Base-by-base conservation (phyloP, 2,113 vertebrate genomes). In the Taxidea taxus region DNA sequence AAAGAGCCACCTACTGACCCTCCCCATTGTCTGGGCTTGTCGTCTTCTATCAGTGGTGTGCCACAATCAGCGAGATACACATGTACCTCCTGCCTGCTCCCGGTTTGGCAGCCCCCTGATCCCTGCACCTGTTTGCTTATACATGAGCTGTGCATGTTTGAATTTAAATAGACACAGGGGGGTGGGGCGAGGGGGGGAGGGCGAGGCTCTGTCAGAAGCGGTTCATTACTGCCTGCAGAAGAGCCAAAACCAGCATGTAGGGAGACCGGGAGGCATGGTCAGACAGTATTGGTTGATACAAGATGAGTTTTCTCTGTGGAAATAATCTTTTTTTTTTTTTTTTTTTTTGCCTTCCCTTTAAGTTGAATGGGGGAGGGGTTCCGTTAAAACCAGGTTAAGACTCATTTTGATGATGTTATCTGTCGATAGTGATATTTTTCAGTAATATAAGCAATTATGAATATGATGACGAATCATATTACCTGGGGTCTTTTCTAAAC, bases 101-200 rank as follows among this genome's bases (percentile, higher is more conserved):
- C 97, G 98, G 90, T 98, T 98, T 99, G 98, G 97, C 98, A 98
- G 97, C 94, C 94, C 95, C 91, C 82, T 8, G n/a, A 97, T 97
- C 97, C 97, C 97, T 99, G 98, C 98, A 99, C 99, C 98, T 99
- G 98, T 98, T 99, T 99, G 98, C 98, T 98, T 99, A 99, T 99
- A 98, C 98, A 99, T 99, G 98, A 99, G 98, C 97, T 98, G 94
- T 92, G 97, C 93, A 27, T 97, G 98, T 98, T 96, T 97, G 98
- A 98, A 98, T 98, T 97, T 98, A 98, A 98, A 98, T 95, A 96
- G 96, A 98, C 70, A 60, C 90, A 70, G 9, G 2, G 51, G 74
- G 93, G 87, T 86, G 96, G 90, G 66, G 58, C 39, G 12, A 94
- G 83, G 72, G 54, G 72, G 96, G 97, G 92, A 95, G 92, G 93